Conservation (phyloP, 2,797 vertebrate species). For the Sebastes cheni region DNA sequence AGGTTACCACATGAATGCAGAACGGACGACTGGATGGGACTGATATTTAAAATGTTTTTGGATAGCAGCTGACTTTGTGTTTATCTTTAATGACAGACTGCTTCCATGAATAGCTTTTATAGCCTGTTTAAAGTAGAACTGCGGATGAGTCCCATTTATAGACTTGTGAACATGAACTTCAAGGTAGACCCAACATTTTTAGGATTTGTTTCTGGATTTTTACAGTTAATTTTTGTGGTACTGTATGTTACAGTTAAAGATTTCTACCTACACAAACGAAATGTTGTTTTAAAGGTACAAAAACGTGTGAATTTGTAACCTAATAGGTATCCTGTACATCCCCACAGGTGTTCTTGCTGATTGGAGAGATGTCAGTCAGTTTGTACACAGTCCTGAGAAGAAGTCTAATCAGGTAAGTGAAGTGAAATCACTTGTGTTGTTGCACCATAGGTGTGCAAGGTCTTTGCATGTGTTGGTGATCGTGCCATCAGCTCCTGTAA, state of each 20-base stretch:
- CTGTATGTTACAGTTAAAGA: background rate
- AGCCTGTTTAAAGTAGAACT: conserved; percentile 5
- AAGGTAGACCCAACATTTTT: background rate
- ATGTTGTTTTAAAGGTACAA: background rate
- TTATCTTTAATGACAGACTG: conserved; percentile 17
- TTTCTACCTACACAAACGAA: background rate
- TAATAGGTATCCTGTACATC: background rate
- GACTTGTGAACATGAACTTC: background rate
- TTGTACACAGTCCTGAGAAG: background rate
- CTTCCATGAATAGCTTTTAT: conserved; percentile 14
- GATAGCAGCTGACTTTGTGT: background rate
- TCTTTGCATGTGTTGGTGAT: background rate
- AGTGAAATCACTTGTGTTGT: background rate
- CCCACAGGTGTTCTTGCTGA: background rate
- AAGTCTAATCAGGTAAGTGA: background rate
- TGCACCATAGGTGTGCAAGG: background rate
- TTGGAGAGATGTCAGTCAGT: background rate
- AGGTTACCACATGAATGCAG: background rate
- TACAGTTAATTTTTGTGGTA: background rate
- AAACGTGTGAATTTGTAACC: background rate
- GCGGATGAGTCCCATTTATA: conserved; percentile 18
- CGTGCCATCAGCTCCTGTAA: background rate
- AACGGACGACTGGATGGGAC: background rate
- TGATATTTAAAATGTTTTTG: background rate
- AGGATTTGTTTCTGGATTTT: background rate